These are phyloP conservation scores for Caenorhabditis zanzibari DNA, from an alignment of 2,888 invertebrate species.

Conservation along the genomic window DNA sequence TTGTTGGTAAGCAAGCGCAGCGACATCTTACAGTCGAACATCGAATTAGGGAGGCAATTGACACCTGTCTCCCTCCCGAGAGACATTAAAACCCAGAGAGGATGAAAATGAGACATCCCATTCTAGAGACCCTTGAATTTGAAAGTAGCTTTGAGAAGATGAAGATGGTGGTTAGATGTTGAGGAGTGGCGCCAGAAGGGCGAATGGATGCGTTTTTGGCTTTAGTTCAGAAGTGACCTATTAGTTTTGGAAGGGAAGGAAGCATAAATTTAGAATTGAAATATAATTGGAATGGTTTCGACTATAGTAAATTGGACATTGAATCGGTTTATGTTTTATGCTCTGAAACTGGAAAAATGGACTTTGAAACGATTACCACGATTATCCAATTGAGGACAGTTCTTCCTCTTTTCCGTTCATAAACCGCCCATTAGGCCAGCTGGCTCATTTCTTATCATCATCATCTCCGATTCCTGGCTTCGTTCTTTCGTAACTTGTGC, in stretches of 20 bases:
- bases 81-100: constrained; percentile 35
- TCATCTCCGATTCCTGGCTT: constrained; percentile 29
- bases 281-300: neutral
- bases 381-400: neutral
- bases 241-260: constrained; percentile 6
- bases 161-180: constrained; percentile 13
- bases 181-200: constrained; percentile 33
- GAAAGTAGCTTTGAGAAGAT: constrained; percentile 13
- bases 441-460: constrained; percentile 36
- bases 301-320: neutral
- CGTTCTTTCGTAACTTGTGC: constrained; percentile 43
- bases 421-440: constrained; percentile 41
- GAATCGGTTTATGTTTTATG: neutral
- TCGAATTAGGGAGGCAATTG: constrained; percentile 61
- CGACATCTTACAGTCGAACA: constrained; percentile 58
- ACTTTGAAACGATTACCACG: too few relatives aligned
- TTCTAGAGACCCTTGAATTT: constrained; percentile 28
- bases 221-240: neutral
- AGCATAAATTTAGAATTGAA: constrained; percentile 3
- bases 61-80: constrained; percentile 54
- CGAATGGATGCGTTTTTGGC: neutral
- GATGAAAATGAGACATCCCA: constrained; percentile 27
- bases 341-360: neutral
- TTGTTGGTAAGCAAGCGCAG: constrained; percentile 32
- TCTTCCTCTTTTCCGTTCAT: neutral